phyloP scores from a whole-genome alignment of 2,888 invertebrate species.

The Rotaria magnacalcarata region DNA sequence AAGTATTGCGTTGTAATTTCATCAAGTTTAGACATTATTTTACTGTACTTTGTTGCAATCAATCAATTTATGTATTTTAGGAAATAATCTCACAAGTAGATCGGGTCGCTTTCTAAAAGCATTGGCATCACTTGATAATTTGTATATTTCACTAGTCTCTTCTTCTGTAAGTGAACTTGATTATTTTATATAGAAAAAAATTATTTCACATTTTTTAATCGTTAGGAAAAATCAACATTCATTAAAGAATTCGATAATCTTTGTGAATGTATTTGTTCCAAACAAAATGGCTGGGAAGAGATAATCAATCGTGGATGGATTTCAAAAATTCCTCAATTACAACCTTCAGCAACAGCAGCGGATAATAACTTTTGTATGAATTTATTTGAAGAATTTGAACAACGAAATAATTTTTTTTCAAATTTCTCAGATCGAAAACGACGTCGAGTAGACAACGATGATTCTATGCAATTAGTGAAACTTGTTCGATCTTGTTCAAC shows the following conservation, averaged over 20 bases:
- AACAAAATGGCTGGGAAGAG: not conserved
- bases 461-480: not conserved
- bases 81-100: not conserved
- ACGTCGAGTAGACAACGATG: not conserved
- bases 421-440: not conserved
- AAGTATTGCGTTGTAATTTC: too few species aligned
- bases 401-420: not conserved
- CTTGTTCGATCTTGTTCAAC: not conserved
- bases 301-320: conserved; percentile 11
- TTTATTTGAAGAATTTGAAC: not conserved
- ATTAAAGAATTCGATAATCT: not conserved
- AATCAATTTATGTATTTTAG: not conserved
- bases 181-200: not conserved
- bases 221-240: not conserved
- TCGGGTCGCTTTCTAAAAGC: not conserved
- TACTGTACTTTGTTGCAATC: too few species aligned
- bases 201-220: not conserved
- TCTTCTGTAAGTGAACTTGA: not conserved
- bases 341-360: not conserved
- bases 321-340: not conserved
- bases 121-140: not conserved
- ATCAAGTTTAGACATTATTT: too few species aligned
- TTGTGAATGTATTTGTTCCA: not conserved
- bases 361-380: not conserved
- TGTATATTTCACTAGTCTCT: not conserved